Percentiles rank a stretch among this genome's conserved stretches.
Conservation (phyloP, 2,888 invertebrate genomes). For the Lagria hirta region DNA sequence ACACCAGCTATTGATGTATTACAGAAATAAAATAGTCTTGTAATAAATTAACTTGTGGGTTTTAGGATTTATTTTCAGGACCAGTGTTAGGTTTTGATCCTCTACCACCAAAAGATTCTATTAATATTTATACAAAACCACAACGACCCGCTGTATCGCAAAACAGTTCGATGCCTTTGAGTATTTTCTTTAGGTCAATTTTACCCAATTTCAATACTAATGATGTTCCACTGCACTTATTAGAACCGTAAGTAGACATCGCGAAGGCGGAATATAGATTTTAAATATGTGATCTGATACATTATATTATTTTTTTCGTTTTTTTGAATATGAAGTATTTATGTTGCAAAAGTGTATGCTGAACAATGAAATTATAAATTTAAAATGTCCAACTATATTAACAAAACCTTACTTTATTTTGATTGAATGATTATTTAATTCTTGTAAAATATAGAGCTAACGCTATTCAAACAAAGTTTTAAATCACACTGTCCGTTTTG, state of each 20-base stretch:
- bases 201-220: slow-evolving; percentile 65
- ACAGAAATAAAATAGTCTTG: neutral
- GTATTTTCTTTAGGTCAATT: slow-evolving; percentile 71
- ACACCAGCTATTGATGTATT: slow-evolving; percentile 61
- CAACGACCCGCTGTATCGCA: slow-evolving; percentile 42
- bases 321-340: no score
- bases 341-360: no score
- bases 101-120: slow-evolving; percentile 73
- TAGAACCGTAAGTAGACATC: slow-evolving; percentile 42
- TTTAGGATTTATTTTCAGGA: slow-evolving; percentile 54
- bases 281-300: no score
- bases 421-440: no score
- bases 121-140: slow-evolving; percentile 68
- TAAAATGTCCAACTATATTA: no score
- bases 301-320: neutral
- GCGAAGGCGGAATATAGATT: slow-evolving; percentile 2
- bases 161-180: slow-evolving; percentile 50
- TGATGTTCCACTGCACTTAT: slow-evolving; percentile 34
- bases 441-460: no score
- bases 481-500: no score
- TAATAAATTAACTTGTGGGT: slow-evolving; percentile 21
- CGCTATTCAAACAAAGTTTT: no score
- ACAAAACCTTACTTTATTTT: no score
- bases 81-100: slow-evolving; percentile 78
- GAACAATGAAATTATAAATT: no score